A percentile compares a stretch with the other conserved stretches of the same genome.
Evolutionary conservation across 2,113 vertebrate species (phyloP).

Genomic region (Ammospiza caudacuta): DNA sequence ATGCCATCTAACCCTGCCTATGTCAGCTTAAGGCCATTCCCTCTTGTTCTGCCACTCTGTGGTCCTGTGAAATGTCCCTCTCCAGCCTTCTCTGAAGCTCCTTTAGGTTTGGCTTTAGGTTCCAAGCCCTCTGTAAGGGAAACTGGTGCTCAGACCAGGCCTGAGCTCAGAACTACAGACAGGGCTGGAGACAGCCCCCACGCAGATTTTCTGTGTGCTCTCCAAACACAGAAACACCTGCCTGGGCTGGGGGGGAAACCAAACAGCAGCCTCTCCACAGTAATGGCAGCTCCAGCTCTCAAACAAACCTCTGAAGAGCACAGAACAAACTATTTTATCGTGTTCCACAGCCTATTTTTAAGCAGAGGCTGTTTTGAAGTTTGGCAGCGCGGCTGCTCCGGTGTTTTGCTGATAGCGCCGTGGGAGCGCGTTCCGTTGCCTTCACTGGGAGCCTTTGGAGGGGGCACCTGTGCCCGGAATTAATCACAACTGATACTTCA

Average conservation of each 20-base stretch:
- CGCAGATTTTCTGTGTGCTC: neutral
- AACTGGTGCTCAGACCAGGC: neutral
- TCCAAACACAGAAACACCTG: neutral
- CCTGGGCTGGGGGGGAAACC: neutral
- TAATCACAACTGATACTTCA: neutral
- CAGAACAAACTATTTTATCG: neutral
- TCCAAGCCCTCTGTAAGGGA: neutral
- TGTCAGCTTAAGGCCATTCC: neutral
- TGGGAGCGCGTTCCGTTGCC: neutral
- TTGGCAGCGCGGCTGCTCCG: neutral
- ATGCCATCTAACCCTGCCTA: neutral
- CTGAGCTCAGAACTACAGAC: neutral
- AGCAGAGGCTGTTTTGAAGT: conserved; percentile 44
- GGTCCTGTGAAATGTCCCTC: neutral
- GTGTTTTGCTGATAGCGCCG: conserved; percentile 15
- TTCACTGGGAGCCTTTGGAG: neutral
- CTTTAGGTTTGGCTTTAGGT: neutral
- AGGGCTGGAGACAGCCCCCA: neutral
- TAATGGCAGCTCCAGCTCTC: neutral
- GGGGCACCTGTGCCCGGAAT: conserved; percentile 31
- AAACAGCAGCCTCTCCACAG: neutral
- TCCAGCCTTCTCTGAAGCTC: neutral
- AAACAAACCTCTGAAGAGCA: neutral
- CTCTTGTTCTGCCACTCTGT: neutral
- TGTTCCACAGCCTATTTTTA: conserved; percentile 21